phyloP scores from a whole-genome alignment of 2,113 vertebrate genomes.

The Bubalus kerabau region DNA sequence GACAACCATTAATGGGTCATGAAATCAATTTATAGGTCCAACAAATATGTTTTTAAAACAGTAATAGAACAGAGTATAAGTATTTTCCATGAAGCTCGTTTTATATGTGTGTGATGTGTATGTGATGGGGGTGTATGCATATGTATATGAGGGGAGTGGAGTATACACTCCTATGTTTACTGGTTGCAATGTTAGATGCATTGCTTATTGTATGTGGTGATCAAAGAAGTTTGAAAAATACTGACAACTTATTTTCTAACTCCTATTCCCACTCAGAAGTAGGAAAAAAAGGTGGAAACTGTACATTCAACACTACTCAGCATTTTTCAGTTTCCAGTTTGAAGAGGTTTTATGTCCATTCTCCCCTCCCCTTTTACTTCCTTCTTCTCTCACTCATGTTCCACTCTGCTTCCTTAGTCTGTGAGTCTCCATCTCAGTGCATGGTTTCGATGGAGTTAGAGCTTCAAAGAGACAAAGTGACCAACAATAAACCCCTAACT shows the following conservation, averaged over 20 bases:
- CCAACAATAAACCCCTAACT: not conserved
- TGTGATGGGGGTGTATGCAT: rapidly evolving
- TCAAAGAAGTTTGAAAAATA: not conserved
- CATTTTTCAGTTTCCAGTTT: not conserved
- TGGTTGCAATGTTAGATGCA: not conserved
- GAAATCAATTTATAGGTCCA: not conserved
- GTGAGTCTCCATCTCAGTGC: not conserved
- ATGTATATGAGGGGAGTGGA: too few relatives aligned
- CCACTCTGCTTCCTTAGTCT: not conserved
- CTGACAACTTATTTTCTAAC: not conserved
- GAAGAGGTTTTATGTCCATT: not conserved
- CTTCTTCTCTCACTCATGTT: not conserved
- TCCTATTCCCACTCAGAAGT: not conserved
- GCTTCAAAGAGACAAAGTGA: not conserved
- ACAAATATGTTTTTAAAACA: not conserved
- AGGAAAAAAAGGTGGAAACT: not conserved
- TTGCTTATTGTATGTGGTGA: not conserved
- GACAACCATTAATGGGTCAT: not conserved
- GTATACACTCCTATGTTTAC: not conserved
- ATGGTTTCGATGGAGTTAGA: not conserved
- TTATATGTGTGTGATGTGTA: not conserved
- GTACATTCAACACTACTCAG: not conserved
- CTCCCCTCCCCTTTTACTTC: not conserved
- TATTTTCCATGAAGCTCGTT: not conserved
- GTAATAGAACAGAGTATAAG: not conserved